Base-by-base conservation (phyloP, 2,888 invertebrate genomes). In the Leptopterna dolabrata region DNA sequence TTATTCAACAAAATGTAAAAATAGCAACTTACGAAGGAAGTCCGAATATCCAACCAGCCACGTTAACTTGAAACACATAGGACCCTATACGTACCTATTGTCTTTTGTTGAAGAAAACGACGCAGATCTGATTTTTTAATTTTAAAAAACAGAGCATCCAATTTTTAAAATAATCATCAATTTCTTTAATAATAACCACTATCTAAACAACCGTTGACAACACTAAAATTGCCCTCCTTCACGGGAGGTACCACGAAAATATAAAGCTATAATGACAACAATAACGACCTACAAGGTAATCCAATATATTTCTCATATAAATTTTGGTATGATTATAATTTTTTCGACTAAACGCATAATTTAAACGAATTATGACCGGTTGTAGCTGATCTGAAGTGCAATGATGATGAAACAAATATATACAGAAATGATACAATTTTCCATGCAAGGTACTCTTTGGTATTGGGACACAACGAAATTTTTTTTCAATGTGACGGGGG, bases 231-330 rank as follows among this genome's bases (percentile, higher is more conserved):
- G 30, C 6, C 29, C 13, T 30, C 71, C 30, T 71, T 71, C 16
- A 0, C 27, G 29, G 11, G 19, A 71, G 27, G 13, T 27, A 45
- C 43, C 41, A 45, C 43, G n/a, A 78, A 78, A 45, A 78, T 45
- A 78, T 78, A 78, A 78, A 78, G 78, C 78, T 78, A 78, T 78
- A 43, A 73, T 36, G 14, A 24, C 43, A 78, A 45, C 27, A 45
- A 45, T 30, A 41, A 41, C 19, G 11, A 73, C 24, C 70, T 70
- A 73, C n/a, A 55, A n/a, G 41, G 2, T 73, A 73, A 36, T 73
- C 73, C 73, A 73, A 73, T 63, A 63, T 63, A 24, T 63, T 63
- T 63, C 13, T 63, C 3, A n/a, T 55, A 19, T 55, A 55, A n/a
- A 63, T 24, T 63, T 63, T 24, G 24, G 27, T 63, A 63, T 24